Conservation (phyloP, 2,113 vertebrate genomes). For the Thymallus thymallus region DNA sequence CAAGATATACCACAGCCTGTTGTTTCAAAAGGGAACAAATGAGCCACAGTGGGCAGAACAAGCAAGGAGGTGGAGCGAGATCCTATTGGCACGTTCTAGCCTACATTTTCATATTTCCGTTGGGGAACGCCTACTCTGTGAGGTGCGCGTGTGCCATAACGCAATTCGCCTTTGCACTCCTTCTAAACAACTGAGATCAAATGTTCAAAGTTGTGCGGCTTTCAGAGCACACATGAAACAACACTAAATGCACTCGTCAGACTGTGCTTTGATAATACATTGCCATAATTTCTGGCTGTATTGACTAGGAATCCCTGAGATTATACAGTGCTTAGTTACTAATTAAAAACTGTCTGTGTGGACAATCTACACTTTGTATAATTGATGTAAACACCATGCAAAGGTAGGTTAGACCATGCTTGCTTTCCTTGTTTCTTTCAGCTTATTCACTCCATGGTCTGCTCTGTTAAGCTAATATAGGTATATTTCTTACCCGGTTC, state of each 20-base stretch:
- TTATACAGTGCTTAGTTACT: no score
- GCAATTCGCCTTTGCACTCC: no score
- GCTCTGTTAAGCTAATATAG: not conserved
- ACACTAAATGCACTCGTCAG: conserved; percentile 46
- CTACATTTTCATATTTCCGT: no score
- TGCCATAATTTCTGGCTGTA: conserved; percentile 30
- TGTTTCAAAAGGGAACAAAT: no score
- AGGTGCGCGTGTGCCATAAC: no score
- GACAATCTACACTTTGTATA: conserved; percentile 36
- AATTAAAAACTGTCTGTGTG: conserved; percentile 36
- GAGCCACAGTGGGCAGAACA: no score
- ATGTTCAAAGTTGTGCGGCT: conserved; percentile 2
- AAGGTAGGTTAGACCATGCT: not conserved
- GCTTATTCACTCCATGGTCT: no score
- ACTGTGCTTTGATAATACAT: conserved; percentile 55
- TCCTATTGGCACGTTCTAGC: no score
- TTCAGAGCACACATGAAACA: conserved; percentile 46
- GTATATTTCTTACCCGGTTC: not conserved
- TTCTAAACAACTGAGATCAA: no score
- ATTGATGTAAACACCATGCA: conserved; percentile 18
- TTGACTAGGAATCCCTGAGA: conserved; percentile 40
- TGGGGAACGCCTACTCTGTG: no score
- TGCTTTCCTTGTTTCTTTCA: not conserved
- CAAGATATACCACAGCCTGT: no score
- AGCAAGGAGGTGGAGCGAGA: no score